phyloP scores from a whole-genome alignment of 2,797 vertebrate species.

The Bovichtus diacanthus region DNA sequence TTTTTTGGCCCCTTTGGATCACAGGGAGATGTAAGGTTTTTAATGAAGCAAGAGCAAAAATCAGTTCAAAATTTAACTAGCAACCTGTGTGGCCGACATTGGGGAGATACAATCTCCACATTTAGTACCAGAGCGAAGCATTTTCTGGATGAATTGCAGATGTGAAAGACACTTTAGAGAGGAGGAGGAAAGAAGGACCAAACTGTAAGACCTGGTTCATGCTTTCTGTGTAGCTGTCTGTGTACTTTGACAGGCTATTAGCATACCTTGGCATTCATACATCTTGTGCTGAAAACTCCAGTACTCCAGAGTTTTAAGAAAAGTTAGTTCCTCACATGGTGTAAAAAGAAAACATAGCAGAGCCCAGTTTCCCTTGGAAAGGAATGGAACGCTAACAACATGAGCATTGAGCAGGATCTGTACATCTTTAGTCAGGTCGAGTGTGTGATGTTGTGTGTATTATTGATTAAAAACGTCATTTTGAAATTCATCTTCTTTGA shows the following conservation, averaged over 20 bases:
- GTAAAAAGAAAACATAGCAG: constrained; percentile 2
- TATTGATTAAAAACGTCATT: background rate
- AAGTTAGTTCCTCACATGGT: background rate
- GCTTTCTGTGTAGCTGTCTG: constrained; percentile 49
- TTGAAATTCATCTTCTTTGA: background rate
- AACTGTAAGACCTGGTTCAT: constrained; percentile 26
- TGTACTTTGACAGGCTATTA: constrained; percentile 58
- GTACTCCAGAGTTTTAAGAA: constrained; percentile 35
- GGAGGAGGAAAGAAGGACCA: constrained; percentile 25
- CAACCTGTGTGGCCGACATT: background rate
- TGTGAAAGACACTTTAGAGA: constrained; percentile 43
- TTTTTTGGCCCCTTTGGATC: background rate
- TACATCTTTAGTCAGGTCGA: background rate
- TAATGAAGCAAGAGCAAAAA: background rate
- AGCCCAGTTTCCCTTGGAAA: background rate
- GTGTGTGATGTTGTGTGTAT: background rate
- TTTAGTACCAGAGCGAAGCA: background rate
- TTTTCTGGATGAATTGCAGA: constrained; percentile 36
- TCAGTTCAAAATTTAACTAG: background rate
- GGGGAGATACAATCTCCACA: background rate
- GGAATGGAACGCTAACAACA: constrained; percentile 12
- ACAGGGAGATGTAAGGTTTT: background rate
- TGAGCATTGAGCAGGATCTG: background rate
- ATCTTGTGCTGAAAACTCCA: constrained; percentile 34
- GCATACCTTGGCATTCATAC: constrained; percentile 63